phyloP scores from a whole-genome alignment of 1,140 invertebrate genomes.

The Drosophila willistoni region DNA sequence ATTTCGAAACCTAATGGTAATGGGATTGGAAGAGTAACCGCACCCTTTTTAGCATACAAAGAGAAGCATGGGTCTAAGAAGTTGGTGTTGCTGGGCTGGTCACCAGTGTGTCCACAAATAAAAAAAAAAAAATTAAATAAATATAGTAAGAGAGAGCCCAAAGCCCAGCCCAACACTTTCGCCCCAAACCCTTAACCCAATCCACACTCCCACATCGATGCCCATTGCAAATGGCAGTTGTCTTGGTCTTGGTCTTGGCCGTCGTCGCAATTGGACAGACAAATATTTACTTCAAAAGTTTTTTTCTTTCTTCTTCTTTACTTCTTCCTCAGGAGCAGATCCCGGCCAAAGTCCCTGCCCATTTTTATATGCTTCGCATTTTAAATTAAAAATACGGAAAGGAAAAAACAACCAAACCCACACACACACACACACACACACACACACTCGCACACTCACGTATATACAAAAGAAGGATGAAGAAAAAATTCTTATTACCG shows the following conservation, averaged over 20 bases:
- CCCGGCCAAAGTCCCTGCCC: conserved; percentile 15
- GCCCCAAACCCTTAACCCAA: conserved; percentile 20
- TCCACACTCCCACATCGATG: conserved; percentile 16
- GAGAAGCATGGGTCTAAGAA: conserved; percentile 40
- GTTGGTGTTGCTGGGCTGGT: conserved; percentile 54
- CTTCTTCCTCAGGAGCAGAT: conserved; percentile 32
- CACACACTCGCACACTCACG: conserved; percentile 21
- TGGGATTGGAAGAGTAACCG: not conserved
- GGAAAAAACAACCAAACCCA: conserved; percentile 60
- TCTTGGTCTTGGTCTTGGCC: conserved; percentile 15
- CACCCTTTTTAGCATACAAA: conserved; percentile 33
- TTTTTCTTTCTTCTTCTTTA: conserved; percentile 27
- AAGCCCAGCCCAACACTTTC: conserved; percentile 41
- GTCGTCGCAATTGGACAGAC: conserved; percentile 79
- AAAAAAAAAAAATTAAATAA: conserved; percentile 5
- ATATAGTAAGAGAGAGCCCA: conserved; percentile 31
- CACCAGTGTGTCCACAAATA: conserved; percentile 45
- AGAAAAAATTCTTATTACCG: conserved; percentile 81
- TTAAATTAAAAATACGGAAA: conserved; percentile 80
- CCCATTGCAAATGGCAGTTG: conserved; percentile 72
- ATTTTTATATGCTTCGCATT: conserved; percentile 73
- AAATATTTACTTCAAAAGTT: conserved; percentile 81
- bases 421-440: conserved; percentile 68
- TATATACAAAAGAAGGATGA: conserved; percentile 24
- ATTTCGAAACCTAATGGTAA: not conserved